phyloP scores from a whole-genome alignment of 2,113 vertebrate species.

The Danio rerio region GRCz12tu NC_133193.1:21022501-21023000 shows the following conservation, averaged over 20 bases:
- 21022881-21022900: slow-evolving; percentile 73
- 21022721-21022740: slow-evolving; percentile 53
- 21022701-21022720: neutral
- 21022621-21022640: too few relatives aligned
- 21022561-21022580: too few relatives aligned
- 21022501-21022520: too few relatives aligned
- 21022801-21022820: slow-evolving; percentile 72
- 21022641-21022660: too few relatives aligned
- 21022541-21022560: too few relatives aligned
- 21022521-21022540: too few relatives aligned
- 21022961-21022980: slow-evolving; percentile 33
- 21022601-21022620: too few relatives aligned
- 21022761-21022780: slow-evolving; percentile 74
- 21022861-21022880: slow-evolving; percentile 66
- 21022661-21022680: slow-evolving; percentile 14
- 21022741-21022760: slow-evolving; percentile 70
- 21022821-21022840: slow-evolving; percentile 75
- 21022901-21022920: slow-evolving; percentile 77
- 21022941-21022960: slow-evolving; percentile 52
- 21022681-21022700: slow-evolving; percentile 50
- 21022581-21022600: too few relatives aligned
- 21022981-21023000: slow-evolving; percentile 50
- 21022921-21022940: slow-evolving; percentile 77
- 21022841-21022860: slow-evolving; percentile 76
- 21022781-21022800: slow-evolving; percentile 76